A percentile compares a stretch with the other conserved stretches of the same genome.
phyloP scores from a whole-genome alignment of 1,140 invertebrate genomes.

The Anastrepha obliqua region DNA sequence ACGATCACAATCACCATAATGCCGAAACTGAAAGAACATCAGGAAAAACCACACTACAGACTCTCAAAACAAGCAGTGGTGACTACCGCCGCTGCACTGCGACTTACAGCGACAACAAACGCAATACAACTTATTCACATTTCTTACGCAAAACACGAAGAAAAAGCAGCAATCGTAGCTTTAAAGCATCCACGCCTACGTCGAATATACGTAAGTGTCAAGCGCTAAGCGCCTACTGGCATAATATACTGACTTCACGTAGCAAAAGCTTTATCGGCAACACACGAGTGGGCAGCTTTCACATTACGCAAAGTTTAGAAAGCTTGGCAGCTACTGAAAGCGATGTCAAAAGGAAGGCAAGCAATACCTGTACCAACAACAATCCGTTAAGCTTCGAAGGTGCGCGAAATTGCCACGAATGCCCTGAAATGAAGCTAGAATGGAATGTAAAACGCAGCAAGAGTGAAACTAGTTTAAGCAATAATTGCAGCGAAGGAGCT shows the following conservation, averaged over 20 bases:
- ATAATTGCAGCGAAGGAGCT: not conserved
- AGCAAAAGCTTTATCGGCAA: not conserved
- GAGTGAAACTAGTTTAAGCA: not conserved
- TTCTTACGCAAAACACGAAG: conserved; percentile 33
- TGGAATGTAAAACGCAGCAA: not conserved
- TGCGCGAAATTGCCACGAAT: not conserved
- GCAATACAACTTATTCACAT: conserved; percentile 1
- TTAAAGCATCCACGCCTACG: conserved; percentile 48
- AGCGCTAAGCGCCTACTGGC: conserved; percentile 49
- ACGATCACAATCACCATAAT: not conserved
- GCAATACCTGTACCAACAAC: not conserved
- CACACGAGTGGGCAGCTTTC: not conserved
- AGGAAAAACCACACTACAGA: too few relatives aligned
- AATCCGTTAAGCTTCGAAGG: not conserved
- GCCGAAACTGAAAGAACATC: not conserved
- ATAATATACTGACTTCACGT: conserved; percentile 37
- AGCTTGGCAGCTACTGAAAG: not conserved
- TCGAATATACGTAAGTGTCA: conserved; percentile 58
- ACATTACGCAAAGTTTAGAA: not conserved
- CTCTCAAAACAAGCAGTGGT: too few relatives aligned
- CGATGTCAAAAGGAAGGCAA: not conserved
- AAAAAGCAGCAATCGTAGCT: not conserved
- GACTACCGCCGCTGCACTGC: not conserved
- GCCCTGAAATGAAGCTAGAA: not conserved
- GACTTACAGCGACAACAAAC: not conserved